Percentiles rank a stretch among this genome's conserved stretches.
Evolutionary conservation across 1,140 invertebrate genomes (phyloP).

Genomic region (Aphidius gifuensis): DNA sequence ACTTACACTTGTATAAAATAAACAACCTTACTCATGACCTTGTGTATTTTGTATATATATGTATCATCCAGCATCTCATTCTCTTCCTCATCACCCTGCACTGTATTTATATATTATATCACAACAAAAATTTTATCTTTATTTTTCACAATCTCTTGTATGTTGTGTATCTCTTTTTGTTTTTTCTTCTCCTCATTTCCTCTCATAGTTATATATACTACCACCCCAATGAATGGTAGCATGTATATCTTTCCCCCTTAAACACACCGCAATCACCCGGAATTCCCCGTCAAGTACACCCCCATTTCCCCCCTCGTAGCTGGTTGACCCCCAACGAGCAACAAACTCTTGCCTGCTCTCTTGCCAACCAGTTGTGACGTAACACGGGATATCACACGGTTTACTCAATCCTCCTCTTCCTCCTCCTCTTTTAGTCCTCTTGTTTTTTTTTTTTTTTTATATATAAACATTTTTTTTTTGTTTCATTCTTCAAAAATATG

Average conservation of each 20-base stretch:
- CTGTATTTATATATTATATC: too few relatives aligned
- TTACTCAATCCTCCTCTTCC: constrained; percentile 23
- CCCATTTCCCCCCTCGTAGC: background rate
- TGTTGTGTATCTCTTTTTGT: too few relatives aligned
- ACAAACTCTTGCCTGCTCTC: constrained; percentile 22
- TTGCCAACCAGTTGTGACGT: constrained; percentile 47
- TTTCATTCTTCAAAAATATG: too few relatives aligned
- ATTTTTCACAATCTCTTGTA: too few relatives aligned
- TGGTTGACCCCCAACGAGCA: constrained; percentile 20
- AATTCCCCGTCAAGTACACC: background rate
- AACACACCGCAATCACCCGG: too few relatives aligned
- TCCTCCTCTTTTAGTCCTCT: constrained; percentile 4
- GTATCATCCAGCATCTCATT: constrained; percentile 30
- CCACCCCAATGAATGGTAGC: too few relatives aligned
- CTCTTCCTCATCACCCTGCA: constrained; percentile 6
- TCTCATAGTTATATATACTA: background rate
- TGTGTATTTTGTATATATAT: constrained; percentile 50
- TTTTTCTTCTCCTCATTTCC: background rate
- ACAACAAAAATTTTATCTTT: too few relatives aligned
- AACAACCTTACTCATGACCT: constrained; percentile 47
- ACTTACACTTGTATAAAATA: constrained; percentile 10
- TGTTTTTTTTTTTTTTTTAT: background rate
- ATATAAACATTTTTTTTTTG: background rate
- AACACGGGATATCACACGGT: constrained; percentile 45
- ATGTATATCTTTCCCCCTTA: too few relatives aligned